Evolutionary conservation across 2,113 vertebrate species (phyloP).

Genomic region (Brachypteracias leptosomus): DNA sequence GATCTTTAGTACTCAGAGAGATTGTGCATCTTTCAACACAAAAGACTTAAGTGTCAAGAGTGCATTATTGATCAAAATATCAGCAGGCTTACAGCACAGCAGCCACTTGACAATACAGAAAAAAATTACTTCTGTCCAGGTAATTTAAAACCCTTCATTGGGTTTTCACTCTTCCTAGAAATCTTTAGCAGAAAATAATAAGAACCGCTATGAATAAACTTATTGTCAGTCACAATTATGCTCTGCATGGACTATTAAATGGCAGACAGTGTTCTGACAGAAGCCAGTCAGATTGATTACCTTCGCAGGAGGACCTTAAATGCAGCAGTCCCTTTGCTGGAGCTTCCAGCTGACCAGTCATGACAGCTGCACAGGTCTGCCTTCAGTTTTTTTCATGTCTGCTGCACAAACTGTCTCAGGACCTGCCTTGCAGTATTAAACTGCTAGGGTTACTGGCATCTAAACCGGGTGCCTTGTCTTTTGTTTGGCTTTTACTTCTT

Average conservation of each 20-base stretch:
- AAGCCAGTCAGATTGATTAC: background rate
- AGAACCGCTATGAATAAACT: slow-evolving; percentile 16
- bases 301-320: background rate
- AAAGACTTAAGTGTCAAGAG: background rate
- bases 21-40: background rate
- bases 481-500: background rate
- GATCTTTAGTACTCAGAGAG: background rate
- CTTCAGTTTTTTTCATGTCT: background rate
- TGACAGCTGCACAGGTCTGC: background rate
- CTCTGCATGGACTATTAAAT: background rate
- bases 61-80: slow-evolving; percentile 24
- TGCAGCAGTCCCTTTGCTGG: background rate
- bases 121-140: background rate
- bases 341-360: background rate
- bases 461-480: background rate
- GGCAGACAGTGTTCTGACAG: background rate
- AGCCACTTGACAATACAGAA: background rate
- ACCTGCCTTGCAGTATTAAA: background rate
- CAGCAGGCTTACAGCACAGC: background rate
- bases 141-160: background rate
- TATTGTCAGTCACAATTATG: background rate
- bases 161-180: background rate
- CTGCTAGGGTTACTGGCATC: background rate
- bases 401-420: background rate
- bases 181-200: background rate